Evolutionary conservation across 2,113 vertebrate genomes (phyloP), one percentile per base, ranked within the genome.

Genomic region (Platysteira castanea): DNA sequence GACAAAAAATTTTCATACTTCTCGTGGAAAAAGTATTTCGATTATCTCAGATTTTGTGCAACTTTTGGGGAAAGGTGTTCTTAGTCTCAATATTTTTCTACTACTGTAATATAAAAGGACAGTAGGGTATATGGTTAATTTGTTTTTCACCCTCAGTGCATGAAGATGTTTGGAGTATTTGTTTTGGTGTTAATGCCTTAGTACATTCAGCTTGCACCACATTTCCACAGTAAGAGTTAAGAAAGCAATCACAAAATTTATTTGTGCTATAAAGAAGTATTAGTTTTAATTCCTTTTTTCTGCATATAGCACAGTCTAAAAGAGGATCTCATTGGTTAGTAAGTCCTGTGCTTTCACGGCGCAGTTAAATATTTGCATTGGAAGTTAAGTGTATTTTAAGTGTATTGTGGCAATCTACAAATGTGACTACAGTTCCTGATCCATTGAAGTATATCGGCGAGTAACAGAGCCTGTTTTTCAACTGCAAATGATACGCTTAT

Each of bases 311-410:
- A 37, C 9, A 78, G 33, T 54, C 35, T 49, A 49, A 35, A 37
- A 81, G 60, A 44, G 39, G 23, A 33, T 80, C 54, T 63, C 47
- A 49, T 39, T 91, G 63, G 39, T 78, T 68, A 60, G 30, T 31
- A 57, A 78, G 15, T 44, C 14, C 26, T 49, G n/a, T 69, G n/a
- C 71, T 88, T 95, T 90, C 68, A 57, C 37, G 78, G 65, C 56
- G 52, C 31, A n/a, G 64, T 77, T 88, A 74, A 95, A 70, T 96
- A 88, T 83, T 94, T 95, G 60, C 68, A 37, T 70, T 92, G 44
- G 31, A 70, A 67, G 82, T 65, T 83, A 74, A 83, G 57, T 85
- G 42, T 88, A 28, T 74, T 77, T 65, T 79, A 74, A 74, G 33
- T 85, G 39, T 88, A 15, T 71, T 63, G 52, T 88, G 69, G 54